Evolutionary conservation across 2,888 invertebrate species (phyloP).

Genomic region (Cataglyphis rosenhaueri): DNA sequence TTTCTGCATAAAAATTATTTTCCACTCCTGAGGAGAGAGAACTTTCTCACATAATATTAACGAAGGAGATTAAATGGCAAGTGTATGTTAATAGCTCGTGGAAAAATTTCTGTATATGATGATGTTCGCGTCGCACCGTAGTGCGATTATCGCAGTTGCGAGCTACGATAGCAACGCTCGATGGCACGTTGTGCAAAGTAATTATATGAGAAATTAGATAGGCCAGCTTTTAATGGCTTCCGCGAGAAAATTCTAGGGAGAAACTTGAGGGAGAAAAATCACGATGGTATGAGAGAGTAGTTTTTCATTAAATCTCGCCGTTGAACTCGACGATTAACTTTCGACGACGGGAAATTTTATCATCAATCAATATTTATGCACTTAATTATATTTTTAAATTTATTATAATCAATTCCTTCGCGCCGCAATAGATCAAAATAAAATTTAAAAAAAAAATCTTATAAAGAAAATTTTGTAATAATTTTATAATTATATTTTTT

Average conservation of each 20-base stretch:
- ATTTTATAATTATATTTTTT: neutral
- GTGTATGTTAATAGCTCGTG: slow-evolving; percentile 20
- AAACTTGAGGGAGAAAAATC: neutral
- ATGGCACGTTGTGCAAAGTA: slow-evolving; percentile 28
- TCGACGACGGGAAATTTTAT: neutral
- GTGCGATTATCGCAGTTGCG: slow-evolving; percentile 39
- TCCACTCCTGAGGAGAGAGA: neutral
- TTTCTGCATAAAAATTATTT: slow-evolving; percentile 10
- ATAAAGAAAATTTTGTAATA: neutral
- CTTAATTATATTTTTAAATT: slow-evolving; percentile 10
- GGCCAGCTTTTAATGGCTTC: slow-evolving; percentile 33
- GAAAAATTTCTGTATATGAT: slow-evolving; percentile 25
- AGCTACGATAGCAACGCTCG: slow-evolving; percentile 35
- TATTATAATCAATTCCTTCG: neutral
- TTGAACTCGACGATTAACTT: neutral
- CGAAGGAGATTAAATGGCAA: slow-evolving; percentile 27
- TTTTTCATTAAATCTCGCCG: slow-evolving; percentile 15
- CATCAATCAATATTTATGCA: neutral
- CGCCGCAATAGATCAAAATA: neutral
- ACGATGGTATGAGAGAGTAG: neutral
- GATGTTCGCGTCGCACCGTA: slow-evolving; percentile 18
- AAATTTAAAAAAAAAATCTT: neutral
- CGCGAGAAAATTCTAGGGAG: slow-evolving; percentile 10
- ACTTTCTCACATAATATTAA: slow-evolving; percentile 7
- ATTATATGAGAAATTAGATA: slow-evolving; percentile 50